Evolutionary conservation across 2,888 invertebrate species (phyloP).

Genomic region (Drepanosiphum platanoidis): DNA sequence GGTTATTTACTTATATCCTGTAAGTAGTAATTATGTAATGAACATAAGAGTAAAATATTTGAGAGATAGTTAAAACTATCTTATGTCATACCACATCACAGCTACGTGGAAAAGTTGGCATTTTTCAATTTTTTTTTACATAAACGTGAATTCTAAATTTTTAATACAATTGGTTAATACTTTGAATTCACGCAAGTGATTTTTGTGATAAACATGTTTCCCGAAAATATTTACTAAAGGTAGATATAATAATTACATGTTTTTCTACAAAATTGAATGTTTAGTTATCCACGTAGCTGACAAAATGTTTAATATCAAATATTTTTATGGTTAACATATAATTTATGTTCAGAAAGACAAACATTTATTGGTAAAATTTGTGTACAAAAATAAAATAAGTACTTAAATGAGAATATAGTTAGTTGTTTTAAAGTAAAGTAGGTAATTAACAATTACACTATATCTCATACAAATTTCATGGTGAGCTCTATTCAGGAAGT

Average conservation of each 20-base stretch:
- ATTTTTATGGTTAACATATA: not conserved
- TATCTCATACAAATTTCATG: not conserved
- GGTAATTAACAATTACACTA: not conserved
- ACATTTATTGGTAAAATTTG: slow-evolving; percentile 13
- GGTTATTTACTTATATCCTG: not conserved
- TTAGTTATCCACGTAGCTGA: not conserved
- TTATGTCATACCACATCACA: not conserved
- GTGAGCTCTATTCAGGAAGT: slow-evolving; percentile 34
- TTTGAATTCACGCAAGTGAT: not conserved
- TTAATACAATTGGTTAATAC: too few species aligned
- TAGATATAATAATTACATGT: not conserved
- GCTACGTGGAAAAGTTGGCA: not conserved
- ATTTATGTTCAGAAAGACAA: not conserved
- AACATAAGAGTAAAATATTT: slow-evolving; percentile 10
- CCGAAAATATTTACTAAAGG: not conserved
- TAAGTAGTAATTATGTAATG: not conserved
- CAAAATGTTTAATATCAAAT: not conserved
- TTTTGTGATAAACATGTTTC: not conserved
- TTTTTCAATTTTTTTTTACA: not conserved
- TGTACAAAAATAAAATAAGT: slow-evolving; percentile 39
- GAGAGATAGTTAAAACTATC: slow-evolving; percentile 4
- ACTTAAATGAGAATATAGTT: slow-evolving; percentile 11
- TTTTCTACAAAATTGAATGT: not conserved
- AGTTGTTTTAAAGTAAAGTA: not conserved
- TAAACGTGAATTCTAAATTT: too few species aligned